Conservation (phyloP, 2,888 invertebrate genomes). For the Andrena dorsata region DNA sequence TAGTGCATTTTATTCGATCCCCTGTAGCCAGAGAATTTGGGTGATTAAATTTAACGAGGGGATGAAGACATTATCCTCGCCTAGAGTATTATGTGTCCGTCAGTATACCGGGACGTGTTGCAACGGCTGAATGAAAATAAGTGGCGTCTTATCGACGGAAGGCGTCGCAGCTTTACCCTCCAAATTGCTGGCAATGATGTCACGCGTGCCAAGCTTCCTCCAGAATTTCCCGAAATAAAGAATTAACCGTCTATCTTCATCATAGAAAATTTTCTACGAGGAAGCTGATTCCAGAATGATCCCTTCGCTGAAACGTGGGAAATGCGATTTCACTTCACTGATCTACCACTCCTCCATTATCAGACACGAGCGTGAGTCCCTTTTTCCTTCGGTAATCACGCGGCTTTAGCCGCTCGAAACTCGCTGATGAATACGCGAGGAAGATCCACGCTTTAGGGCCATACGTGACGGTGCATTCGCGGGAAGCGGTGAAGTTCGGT, state of each 20-base stretch:
- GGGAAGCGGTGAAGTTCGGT: slow-evolving; percentile 35
- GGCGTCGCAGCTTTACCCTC: background rate
- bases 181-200: no score
- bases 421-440: slow-evolving; percentile 32
- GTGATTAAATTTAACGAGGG: slow-evolving; percentile 61
- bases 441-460: slow-evolving; percentile 53
- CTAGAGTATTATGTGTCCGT: slow-evolving; percentile 1
- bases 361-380: background rate
- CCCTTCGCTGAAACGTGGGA: background rate
- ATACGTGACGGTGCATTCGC: slow-evolving; percentile 67
- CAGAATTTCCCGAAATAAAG: background rate
- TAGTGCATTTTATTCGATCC: slow-evolving; percentile 60
- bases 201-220: no score
- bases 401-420: background rate
- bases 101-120: background rate
- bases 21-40: slow-evolving; percentile 35
- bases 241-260: background rate
- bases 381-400: slow-evolving; percentile 10
- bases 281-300: no score
- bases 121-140: background rate
- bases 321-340: background rate
- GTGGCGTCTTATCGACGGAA: background rate
- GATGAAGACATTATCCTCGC: slow-evolving; percentile 36
- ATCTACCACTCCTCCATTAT: background rate
- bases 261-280: background rate